phyloP scores from a whole-genome alignment of 2,888 invertebrate species.

The Leucoptera coffeella region DNA sequence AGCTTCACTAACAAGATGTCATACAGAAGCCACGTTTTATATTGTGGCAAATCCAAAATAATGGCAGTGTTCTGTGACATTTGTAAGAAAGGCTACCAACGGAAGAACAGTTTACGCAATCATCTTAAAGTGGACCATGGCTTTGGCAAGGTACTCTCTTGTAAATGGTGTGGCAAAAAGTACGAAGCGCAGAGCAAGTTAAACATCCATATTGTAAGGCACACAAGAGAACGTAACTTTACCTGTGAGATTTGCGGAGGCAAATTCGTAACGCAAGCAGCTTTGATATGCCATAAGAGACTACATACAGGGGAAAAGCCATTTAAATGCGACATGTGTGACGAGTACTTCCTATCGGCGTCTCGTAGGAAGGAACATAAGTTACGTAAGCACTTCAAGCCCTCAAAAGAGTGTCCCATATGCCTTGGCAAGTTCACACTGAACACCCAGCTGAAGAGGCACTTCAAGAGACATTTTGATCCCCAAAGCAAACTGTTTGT shows the following conservation, averaged over 20 bases:
- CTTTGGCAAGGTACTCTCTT: constrained; percentile 20
- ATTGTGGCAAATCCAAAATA: constrained; percentile 15
- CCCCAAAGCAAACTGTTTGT: constrained; percentile 27
- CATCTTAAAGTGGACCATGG: constrained; percentile 27
- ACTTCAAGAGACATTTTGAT: constrained; percentile 23
- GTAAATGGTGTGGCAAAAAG: constrained; percentile 30
- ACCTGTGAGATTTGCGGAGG: constrained; percentile 25
- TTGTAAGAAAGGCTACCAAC: constrained; percentile 17
- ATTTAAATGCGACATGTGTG: constrained; percentile 27
- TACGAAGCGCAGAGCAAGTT: constrained; percentile 27
- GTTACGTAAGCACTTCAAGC: constrained; percentile 24
- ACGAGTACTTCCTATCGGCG: constrained; percentile 28
- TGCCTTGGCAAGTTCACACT: constrained; percentile 26
- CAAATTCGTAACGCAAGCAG: constrained; percentile 26
- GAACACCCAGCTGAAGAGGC: constrained; percentile 17
- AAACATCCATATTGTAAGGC: constrained; percentile 27
- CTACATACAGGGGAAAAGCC: constrained; percentile 34
- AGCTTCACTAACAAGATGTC: constrained; percentile 18
- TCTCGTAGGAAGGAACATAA: constrained; percentile 30
- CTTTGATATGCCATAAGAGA: constrained; percentile 26
- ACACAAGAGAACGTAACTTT: constrained; percentile 29
- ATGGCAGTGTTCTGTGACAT: constrained; percentile 26
- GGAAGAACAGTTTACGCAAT: constrained; percentile 20
- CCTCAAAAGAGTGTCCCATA: constrained; percentile 20
- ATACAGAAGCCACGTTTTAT: constrained; percentile 18